Evolutionary conservation across 2,797 vertebrate genomes (phyloP).

Genomic region (Eulemur rubriventer): DNA sequence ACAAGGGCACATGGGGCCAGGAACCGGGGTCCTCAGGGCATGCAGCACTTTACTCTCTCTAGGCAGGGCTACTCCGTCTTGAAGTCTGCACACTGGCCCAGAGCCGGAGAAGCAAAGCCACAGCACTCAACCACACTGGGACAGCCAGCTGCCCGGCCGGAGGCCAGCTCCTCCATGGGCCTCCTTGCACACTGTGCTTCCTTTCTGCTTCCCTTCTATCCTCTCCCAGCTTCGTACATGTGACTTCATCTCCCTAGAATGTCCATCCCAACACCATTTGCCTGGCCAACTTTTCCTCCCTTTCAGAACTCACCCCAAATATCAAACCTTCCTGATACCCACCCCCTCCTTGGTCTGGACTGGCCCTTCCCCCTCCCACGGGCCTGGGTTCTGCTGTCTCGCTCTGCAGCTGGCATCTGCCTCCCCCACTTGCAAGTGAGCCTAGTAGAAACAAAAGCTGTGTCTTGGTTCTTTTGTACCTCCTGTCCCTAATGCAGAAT

Average conservation of each 20-base stretch:
- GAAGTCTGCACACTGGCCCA: not conserved
- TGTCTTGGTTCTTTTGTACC: not conserved
- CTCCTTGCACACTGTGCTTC: not conserved
- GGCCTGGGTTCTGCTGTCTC: not conserved
- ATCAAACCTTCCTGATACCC: not conserved
- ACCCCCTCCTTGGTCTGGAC: not conserved
- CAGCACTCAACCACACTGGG: too few species aligned
- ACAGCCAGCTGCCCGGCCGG: not conserved
- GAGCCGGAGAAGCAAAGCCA: not conserved
- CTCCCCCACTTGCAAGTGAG: too few species aligned
- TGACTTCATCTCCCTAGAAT: not conserved
- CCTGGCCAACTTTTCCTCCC: not conserved
- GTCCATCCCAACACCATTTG: not conserved
- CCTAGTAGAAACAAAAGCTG: not conserved
- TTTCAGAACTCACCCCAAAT: not conserved
- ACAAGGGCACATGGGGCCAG: not conserved
- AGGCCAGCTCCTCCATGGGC: fast-evolving
- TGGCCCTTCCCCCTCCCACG: not conserved
- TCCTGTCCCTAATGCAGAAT: not conserved
- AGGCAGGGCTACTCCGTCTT: not conserved
- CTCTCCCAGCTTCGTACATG: not conserved
- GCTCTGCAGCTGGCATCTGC: not conserved
- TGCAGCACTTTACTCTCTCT: not conserved
- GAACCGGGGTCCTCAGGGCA: fast-evolving
- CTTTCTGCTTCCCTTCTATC: not conserved